Evolutionary conservation across 2,888 invertebrate genomes (phyloP), one percentile per base, ranked within the genome.

Genomic region (Noctua comes): DNA sequence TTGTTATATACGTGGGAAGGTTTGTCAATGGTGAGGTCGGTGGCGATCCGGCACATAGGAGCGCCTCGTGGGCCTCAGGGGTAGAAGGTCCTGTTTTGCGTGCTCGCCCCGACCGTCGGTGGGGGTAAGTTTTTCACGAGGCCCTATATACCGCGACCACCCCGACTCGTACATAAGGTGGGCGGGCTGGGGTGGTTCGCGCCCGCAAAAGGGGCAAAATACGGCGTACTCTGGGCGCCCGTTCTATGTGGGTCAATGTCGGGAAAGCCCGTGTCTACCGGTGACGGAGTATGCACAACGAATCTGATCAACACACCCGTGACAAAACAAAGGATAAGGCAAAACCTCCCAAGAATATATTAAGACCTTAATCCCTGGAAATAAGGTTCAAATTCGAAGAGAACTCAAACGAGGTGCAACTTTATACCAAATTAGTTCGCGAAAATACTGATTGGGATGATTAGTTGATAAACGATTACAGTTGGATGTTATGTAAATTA

Each of bases 161-260:
- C 97, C 96, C 95, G 92, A 90, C 94, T 95, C 96, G 96, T 96
- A 97, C 95, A 96, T 96, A 96, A 96, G 96, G 96, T 95, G 95
- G 97, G 96, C 94, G 95, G 96, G 92, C 88, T 93, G 91, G 96
- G 97, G 96, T 93, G 96, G 95, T 95, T 96, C 95, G 96, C 96
- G 95, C 97, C 97, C 97, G 97, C 97, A 97, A 97, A 97, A 97
- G 97, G 97, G 97, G 97, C 97, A 97, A 97, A 97, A 97, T 97
- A 96, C 97, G 96, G 96, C 96, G 96, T 96, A 96, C 96, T 96
- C 96, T 96, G 96, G 95, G 96, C 96, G 96, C 96, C 95, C 95
- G 96, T 92, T 96, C 96, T 96, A 97, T 97, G 96, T 97, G 96
- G 97, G 97, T 97, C 97, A 97, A 97, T 97, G 97, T 96, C 97